A percentile compares a stretch with the other conserved stretches of the same genome.
Evolutionary conservation across 1,140 invertebrate genomes (phyloP).

Genomic region (Drosophila obscura): DNA sequence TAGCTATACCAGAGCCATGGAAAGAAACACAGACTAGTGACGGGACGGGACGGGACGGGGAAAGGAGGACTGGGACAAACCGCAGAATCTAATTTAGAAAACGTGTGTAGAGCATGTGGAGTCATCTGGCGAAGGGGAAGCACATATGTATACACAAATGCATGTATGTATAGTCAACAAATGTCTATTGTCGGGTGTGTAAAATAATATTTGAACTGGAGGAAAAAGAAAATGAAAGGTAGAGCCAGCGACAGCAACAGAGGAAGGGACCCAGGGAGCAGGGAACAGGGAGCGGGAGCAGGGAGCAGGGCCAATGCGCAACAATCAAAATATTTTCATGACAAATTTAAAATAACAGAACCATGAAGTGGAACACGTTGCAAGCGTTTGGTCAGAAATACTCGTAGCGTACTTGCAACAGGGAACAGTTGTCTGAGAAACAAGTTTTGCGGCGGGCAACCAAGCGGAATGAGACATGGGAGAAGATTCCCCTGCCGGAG

Average conservation of each 20-base stretch:
- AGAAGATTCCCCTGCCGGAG: background rate
- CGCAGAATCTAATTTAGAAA: conserved; percentile 75
- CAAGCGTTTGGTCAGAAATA: conserved; percentile 51
- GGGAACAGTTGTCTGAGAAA: conserved; percentile 27
- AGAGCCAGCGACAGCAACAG: background rate
- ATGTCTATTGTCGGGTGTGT: conserved; percentile 37
- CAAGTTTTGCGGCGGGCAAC: conserved; percentile 51
- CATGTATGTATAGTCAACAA: conserved; percentile 21
- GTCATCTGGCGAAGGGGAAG: conserved; percentile 33
- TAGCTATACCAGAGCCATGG: background rate
- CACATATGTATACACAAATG: no score
- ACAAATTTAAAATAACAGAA: conserved; percentile 82
- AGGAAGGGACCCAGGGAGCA: no score
- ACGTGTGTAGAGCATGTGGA: conserved; percentile 59
- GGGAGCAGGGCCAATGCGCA: conserved; percentile 46
- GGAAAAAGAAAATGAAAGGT: background rate
- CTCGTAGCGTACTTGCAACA: conserved; percentile 6
- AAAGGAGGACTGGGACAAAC: conserved; percentile 19
- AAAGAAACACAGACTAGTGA: conserved; percentile 5
- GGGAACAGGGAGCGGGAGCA: background rate
- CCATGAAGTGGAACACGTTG: conserved; percentile 76
- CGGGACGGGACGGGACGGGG: conserved; percentile 5
- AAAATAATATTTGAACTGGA: conserved; percentile 45
- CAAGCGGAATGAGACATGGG: conserved; percentile 54
- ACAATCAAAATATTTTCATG: conserved; percentile 82